Conservation (phyloP, 2,113 vertebrate species). For the Polypterus senegalus region DNA sequence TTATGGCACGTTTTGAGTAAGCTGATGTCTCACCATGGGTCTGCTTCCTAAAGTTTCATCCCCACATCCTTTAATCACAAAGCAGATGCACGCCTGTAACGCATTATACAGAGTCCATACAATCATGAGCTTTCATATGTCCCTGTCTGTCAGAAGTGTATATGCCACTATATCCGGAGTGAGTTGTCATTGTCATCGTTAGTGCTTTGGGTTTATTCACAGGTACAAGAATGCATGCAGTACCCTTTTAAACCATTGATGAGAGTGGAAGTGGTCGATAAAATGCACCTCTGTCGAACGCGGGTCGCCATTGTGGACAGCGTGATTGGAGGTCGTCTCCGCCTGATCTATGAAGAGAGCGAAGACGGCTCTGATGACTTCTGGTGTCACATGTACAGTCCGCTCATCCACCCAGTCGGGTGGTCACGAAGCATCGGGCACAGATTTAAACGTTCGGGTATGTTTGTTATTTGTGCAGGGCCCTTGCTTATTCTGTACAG, state of each 20-base stretch:
- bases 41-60: too few species aligned
- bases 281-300: slow-evolving; percentile 88
- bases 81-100: too few species aligned
- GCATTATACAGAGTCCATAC: too few species aligned
- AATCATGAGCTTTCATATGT: background rate
- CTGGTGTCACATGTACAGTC: slow-evolving; percentile 98
- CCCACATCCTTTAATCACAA: too few species aligned
- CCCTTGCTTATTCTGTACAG: too few species aligned
- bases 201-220: slow-evolving; percentile 21
- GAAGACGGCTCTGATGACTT: slow-evolving; percentile 89
- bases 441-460: slow-evolving; percentile 91
- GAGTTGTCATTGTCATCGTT: background rate
- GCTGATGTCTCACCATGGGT: too few species aligned
- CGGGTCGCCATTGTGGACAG: slow-evolving; percentile 87
- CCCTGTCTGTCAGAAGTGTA: background rate
- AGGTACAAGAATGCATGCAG: slow-evolving; percentile 91
- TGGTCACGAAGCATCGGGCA: slow-evolving; percentile 96
- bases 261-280: slow-evolving; percentile 95
- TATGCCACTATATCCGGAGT: background rate
- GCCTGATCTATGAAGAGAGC: slow-evolving; percentile 88
- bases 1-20: too few species aligned
- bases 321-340: slow-evolving; percentile 80
- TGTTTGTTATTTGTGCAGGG: too few species aligned
- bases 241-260: slow-evolving; percentile 92
- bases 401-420: slow-evolving; percentile 86